Base-by-base conservation (phyloP, 2,888 invertebrate species). In the Idaea straminata region DNA sequence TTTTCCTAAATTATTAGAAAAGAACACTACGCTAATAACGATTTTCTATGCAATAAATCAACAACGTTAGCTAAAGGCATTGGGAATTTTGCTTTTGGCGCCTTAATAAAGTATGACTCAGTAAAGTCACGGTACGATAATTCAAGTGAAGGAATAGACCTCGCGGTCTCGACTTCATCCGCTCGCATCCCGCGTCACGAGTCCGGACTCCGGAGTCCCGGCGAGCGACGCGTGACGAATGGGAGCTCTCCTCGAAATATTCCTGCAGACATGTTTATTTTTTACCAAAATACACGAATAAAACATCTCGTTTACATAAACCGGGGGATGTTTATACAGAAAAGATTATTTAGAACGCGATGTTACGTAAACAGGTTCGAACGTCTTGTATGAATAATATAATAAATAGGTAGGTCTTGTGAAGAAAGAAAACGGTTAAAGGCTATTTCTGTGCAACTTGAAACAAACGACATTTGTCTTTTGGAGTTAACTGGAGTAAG, bases 161-260 rank as follows among this genome's bases (percentile, higher is more conserved):
- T 15, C 34, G 80, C 77, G 78, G 72, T 74, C 74, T 62, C 74
- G 82, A 83, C 82, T 86, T 83, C 79, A 84, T 83, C 75, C 75
- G 66, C 68, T 67, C 66, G 25, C 25, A 25, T 25, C 25, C 25
- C 25, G 25, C 25, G 25, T 25, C 25, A 25, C 25, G 25, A n/a
- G n/a, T 25, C 25, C n/a, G n/a, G 25, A 25, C 2, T 25, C 25
- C 25, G 25, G 25, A 13, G 47, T 47, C 47, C 47, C 67, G 68
- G 74, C 66, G 72, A 67, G 69, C 78, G 81, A 79, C 80, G 78
- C 72, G 72, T 83, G 86, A 88, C 76, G 78, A 76, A 88, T 87
- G 78, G 72, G 66, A 69, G 81, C 72, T 73, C 76, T 73, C 73
- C 72, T 69, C 72, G 76, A 80, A 80, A 82, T 82, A 85, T 83